Percentiles rank a stretch among this genome's conserved stretches.
phyloP scores from a whole-genome alignment of 2,888 invertebrate genomes.

The Pseudoips prasinana region DNA sequence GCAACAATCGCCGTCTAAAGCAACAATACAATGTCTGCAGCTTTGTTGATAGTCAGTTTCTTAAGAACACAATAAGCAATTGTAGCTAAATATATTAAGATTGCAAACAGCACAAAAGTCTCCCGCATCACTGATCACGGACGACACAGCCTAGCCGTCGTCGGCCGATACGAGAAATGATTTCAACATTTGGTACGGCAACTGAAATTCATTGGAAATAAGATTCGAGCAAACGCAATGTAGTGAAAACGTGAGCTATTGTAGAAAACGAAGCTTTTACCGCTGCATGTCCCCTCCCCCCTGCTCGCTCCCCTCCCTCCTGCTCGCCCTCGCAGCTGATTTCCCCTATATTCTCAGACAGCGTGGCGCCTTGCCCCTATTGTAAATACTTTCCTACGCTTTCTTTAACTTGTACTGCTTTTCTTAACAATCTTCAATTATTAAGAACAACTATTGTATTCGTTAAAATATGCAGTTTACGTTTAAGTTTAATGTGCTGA shows the following conservation, averaged over 20 bases:
- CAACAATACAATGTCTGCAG: too few species aligned
- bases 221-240: constrained; percentile 59
- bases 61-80: constrained; percentile 4
- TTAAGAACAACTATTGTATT: too few species aligned
- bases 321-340: constrained; percentile 22
- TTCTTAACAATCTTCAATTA: constrained; percentile 24
- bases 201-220: constrained; percentile 63
- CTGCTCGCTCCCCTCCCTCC: constrained; percentile 8
- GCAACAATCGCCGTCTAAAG: too few species aligned
- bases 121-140: constrained; percentile 8
- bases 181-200: constrained; percentile 32
- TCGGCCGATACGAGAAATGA: constrained; percentile 34
- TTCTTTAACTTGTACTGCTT: constrained; percentile 24
- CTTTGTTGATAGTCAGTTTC: background rate
- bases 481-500: too few species aligned
- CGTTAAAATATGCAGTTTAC: too few species aligned
- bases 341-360: constrained; percentile 31
- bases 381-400: constrained; percentile 20
- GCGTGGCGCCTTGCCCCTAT: constrained; percentile 34
- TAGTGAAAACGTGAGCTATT: constrained; percentile 66
- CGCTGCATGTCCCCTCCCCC: constrained; percentile 24
- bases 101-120: constrained; percentile 13
- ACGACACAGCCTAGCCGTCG: constrained; percentile 15
- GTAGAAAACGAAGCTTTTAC: constrained; percentile 56
- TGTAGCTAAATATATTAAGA: constrained; percentile 19